Base-by-base conservation (phyloP, 2,113 vertebrate species). In the Thalassoma bifasciatum region DNA sequence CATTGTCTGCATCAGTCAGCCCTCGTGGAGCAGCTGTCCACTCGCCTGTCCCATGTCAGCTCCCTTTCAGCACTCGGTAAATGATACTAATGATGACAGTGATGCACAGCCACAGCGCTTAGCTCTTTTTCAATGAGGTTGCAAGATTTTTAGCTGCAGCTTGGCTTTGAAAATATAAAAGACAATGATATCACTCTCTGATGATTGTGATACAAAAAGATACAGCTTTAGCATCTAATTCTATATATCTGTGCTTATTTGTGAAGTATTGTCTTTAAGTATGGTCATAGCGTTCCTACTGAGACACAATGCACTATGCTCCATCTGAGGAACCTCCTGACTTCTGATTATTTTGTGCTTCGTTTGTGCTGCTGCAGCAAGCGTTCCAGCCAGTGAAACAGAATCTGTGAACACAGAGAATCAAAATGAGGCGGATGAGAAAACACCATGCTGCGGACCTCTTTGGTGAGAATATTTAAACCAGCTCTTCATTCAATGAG, bases 401-500 rank as follows among this genome's bases (percentile, higher is more conserved):
- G 98, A 99, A 59, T 99, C 98, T 0, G 96, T 98, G 74, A 99
- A 97, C 87, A 97, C 97, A 0, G 98, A 99, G 86, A 97, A 96
- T 1, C 96, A 95, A 52, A 96, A 94, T 2, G 96, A 92, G 2
- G 97, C 96, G 81, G 96, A 95, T 12, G 97, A 96, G 84, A 95
- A 89, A 81, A 87, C 88, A 0, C 90, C 94, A 0, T 97, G 97
- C 93, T 99, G 97, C 0, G 96, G 95, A 56, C 93, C 90, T 52
- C 64, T 99, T 68, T 99, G 97, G 98, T 99, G 85, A 92, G 89
- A 56, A 70, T 30, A 14, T 10, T 12, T 50, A 61, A 9, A 23
- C 49, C 44, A 51, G 8, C 13, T 47, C 34, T 59, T 19, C 5
- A 49, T 14, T 46, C 5, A 72, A 46, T 40, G 40, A 2, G 1